Evolutionary conservation across 2,888 invertebrate species (phyloP).

Genomic region (Athetis lepigone): DNA sequence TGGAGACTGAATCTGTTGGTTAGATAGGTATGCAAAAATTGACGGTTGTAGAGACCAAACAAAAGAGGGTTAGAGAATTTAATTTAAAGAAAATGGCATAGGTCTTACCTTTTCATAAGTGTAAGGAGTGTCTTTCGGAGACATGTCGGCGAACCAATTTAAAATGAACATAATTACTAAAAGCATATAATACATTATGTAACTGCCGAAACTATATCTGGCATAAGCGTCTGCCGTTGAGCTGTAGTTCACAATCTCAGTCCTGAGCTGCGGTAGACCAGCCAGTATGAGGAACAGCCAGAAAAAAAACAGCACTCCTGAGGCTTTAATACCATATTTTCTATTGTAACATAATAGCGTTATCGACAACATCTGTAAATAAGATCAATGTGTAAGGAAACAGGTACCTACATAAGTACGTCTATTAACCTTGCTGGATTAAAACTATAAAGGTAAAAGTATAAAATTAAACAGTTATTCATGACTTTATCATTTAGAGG

Average conservation of each 20-base stretch:
- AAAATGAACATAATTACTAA: constrained; percentile 92
- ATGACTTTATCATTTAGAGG: too few relatives aligned
- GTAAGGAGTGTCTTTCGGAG: constrained; percentile 93
- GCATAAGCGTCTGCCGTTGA: constrained; percentile 86
- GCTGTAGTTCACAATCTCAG: constrained; percentile 85
- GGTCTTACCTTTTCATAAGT: constrained; percentile 91
- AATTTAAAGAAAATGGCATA: background rate
- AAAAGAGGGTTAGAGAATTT: background rate
- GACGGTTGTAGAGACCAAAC: background rate
- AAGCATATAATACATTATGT: constrained; percentile 94
- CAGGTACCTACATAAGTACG: too few relatives aligned
- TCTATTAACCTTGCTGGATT: too few relatives aligned
- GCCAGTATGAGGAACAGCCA: constrained; percentile 95
- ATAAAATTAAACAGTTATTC: too few relatives aligned
- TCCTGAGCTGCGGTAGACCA: constrained; percentile 93
- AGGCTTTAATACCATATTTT: constrained; percentile 95
- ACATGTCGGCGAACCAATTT: constrained; percentile 94
- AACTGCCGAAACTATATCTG: constrained; percentile 93
- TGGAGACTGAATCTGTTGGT: constrained; percentile 94
- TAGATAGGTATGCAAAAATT: background rate
- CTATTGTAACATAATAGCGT: constrained; percentile 94
- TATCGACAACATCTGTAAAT: constrained; percentile 92
- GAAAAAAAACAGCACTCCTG: constrained; percentile 97
- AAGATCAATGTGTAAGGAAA: constrained; percentile 2
- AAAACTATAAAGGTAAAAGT: too few relatives aligned